These are phyloP conservation scores for Trichechus manatus DNA, from an alignment of 2,113 vertebrate genomes.

Conservation along the genomic window DNA sequence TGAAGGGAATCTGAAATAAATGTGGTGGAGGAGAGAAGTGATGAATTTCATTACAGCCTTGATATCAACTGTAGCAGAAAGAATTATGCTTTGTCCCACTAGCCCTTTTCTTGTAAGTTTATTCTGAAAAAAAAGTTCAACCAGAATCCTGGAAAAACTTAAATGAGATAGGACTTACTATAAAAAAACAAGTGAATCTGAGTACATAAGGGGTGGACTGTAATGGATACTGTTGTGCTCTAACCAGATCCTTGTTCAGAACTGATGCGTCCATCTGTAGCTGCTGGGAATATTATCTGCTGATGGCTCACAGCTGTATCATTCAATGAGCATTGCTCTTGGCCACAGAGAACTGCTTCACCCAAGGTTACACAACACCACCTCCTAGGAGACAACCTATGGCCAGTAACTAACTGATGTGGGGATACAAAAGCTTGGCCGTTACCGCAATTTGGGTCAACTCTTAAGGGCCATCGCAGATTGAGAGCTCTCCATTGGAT, in stretches of 20 bases:
- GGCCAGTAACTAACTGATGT: neutral
- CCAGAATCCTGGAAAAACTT: neutral
- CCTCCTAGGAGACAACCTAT: neutral
- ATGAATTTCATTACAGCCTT: neutral
- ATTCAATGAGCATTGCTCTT: neutral
- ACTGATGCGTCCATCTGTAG: neutral
- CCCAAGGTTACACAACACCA: neutral
- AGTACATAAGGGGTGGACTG: neutral
- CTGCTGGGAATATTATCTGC: neutral
- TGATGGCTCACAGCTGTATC: neutral
- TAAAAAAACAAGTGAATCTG: neutral
- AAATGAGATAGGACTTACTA: neutral
- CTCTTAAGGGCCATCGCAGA: neutral
- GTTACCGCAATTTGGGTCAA: neutral
- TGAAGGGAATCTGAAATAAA: neutral
- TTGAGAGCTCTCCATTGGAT: neutral
- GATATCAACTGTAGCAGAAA: neutral
- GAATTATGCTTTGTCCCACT: neutral
- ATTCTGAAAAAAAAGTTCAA: neutral
- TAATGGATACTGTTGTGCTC: neutral
- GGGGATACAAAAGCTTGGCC: neutral
- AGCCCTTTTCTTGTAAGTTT: neutral
- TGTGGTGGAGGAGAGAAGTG: neutral
- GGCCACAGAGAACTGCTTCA: neutral
- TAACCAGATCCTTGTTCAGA: neutral